Evolutionary conservation across 2,888 invertebrate species (phyloP), one percentile per base, ranked within the genome.

Genomic region (Orchesellides sinensis): DNA sequence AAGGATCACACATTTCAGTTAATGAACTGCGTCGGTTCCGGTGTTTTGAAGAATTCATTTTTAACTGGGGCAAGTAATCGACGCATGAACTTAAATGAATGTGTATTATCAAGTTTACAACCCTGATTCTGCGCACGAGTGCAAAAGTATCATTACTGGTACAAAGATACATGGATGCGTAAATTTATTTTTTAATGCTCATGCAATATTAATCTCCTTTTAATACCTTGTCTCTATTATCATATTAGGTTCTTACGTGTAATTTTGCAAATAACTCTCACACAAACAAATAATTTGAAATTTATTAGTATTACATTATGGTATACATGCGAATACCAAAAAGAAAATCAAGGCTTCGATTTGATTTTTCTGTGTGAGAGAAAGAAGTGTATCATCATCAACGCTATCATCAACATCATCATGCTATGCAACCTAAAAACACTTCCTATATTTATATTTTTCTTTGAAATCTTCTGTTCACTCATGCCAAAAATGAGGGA

Each of bases 91-190:
- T 35, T 35, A 8, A 12, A 35, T 35, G 35, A 5, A 35, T 40
- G 40, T 10, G 32, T 10, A 49, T 54, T 17, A 12, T 6, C 54
- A 54, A 12, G 23, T 25, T 25, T 25, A 19, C 54, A 54, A 25
- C 54, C 54, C 25, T 54, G 54, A 54, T 49, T 49, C 49, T 49
- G 49, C 49, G 49, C 49, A 12, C 17, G n/a, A 54, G 54, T 54
- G 54, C 5, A 54, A 54, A 54, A 17, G 54, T 54, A 54, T 49
- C 49, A 54, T 23, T 25, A 21, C 21, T 21, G 5, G 21, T 21
- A 52, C n/a, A 6, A 17, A 19, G 21, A 19, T 21, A 49, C 10
- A 49, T 49, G 8, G 8, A 49, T 49, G 49, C 49, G n/a, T n/a
- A n/a, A n/a, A n/a, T n/a, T n/a, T n/a, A 49, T 49, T 12, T 49